Conservation (phyloP, 2,888 invertebrate species). For the Amphipyra berbera region DNA sequence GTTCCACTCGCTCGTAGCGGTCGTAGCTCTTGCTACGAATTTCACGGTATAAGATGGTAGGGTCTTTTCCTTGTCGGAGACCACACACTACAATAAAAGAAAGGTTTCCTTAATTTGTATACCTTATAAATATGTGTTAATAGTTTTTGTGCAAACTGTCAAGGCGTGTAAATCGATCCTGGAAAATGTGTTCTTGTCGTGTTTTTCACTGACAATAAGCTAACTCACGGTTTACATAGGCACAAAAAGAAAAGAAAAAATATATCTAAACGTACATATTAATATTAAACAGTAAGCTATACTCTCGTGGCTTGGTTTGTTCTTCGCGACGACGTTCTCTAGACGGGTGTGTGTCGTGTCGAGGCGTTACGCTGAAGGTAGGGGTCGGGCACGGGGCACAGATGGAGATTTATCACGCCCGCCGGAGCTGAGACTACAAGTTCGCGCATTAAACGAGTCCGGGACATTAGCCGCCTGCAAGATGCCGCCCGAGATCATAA, state of each 20-base stretch:
- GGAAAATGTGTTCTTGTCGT: neutral
- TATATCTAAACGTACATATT: neutral
- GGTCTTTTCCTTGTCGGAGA: slow-evolving; percentile 7
- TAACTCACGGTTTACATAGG: neutral
- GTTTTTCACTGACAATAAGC: neutral
- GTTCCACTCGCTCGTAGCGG: slow-evolving; percentile 44
- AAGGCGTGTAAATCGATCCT: neutral
- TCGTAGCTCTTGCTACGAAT: slow-evolving; percentile 48
- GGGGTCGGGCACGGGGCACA: slow-evolving; percentile 74
- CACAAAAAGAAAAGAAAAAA: neutral
- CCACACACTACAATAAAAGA: neutral
- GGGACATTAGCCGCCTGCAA: slow-evolving; percentile 89
- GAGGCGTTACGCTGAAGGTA: slow-evolving; percentile 59
- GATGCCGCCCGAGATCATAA: slow-evolving; percentile 90
- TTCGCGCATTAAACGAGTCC: slow-evolving; percentile 90
- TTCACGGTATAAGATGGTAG: slow-evolving; percentile 8
- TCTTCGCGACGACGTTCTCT: slow-evolving; percentile 38
- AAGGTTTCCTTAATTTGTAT: neutral
- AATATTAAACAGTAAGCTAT: slow-evolving; percentile 26
- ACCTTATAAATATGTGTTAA: neutral
- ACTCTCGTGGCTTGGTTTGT: slow-evolving; percentile 15
- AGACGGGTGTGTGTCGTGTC: slow-evolving; percentile 57
- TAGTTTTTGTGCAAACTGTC: too few species aligned
- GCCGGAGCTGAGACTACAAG: slow-evolving; percentile 87
- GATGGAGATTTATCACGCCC: slow-evolving; percentile 89